Conservation (phyloP, 1,140 invertebrate genomes). For the Zaprionus vittiger region DNA sequence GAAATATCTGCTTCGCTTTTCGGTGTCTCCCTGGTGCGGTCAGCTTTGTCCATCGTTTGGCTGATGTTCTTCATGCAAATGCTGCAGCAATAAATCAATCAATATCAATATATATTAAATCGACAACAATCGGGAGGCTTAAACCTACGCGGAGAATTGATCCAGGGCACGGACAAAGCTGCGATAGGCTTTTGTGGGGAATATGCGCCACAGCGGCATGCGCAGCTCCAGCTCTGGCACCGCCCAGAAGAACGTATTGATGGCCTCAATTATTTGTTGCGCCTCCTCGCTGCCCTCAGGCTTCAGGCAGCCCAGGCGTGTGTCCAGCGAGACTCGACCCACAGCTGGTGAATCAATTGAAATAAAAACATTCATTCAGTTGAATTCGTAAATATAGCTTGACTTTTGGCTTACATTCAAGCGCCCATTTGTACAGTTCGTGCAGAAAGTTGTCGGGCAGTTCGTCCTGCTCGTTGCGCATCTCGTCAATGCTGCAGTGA, state of each 20-base stretch:
- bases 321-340: constrained; percentile 91
- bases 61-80: constrained; percentile 88
- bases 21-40: constrained; percentile 52
- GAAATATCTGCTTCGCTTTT: constrained; percentile 86
- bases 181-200: constrained; percentile 90
- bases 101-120: constrained; percentile 15
- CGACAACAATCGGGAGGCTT: background rate
- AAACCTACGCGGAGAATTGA: constrained; percentile 88
- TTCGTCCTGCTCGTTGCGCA: constrained; percentile 88
- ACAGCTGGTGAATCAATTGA: constrained; percentile 87
- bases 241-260: constrained; percentile 92
- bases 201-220: constrained; percentile 92
- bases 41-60: constrained; percentile 85
- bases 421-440: constrained; percentile 94
- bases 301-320: constrained; percentile 90
- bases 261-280: constrained; percentile 90
- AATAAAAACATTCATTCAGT: constrained; percentile 9
- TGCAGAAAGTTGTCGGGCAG: constrained; percentile 91
- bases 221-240: constrained; percentile 91
- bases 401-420: constrained; percentile 90
- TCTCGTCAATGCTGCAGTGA: constrained; percentile 87
- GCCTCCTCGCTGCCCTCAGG: constrained; percentile 88
- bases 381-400: background rate
- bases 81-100: constrained; percentile 82
- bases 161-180: constrained; percentile 91